Percentiles rank a stretch among this genome's conserved stretches.
phyloP scores from a whole-genome alignment of 2,113 vertebrate species.

The Cyanoramphus novaezelandiae region DNA sequence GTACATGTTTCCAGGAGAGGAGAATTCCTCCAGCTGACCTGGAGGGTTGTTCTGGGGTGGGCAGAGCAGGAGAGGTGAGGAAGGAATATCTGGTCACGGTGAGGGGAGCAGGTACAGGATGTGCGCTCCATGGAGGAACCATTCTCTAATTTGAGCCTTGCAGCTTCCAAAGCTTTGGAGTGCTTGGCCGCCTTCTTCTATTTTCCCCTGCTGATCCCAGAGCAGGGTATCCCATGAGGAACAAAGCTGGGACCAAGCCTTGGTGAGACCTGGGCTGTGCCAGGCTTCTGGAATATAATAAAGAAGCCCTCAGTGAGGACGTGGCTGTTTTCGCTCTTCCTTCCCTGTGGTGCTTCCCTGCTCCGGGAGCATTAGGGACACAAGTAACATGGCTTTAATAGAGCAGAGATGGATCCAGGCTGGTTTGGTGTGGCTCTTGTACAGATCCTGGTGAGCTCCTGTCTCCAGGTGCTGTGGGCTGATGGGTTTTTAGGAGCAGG shows the following conservation, averaged over 20 bases:
- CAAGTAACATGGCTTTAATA: background rate
- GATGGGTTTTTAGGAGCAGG: background rate
- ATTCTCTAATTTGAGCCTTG: background rate
- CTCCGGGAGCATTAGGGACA: background rate
- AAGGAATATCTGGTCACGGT: background rate
- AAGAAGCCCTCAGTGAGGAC: background rate
- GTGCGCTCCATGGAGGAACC: background rate
- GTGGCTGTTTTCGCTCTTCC: background rate
- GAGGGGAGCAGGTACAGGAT: background rate
- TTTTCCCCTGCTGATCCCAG: background rate
- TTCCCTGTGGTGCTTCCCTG: background rate
- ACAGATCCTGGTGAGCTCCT: background rate
- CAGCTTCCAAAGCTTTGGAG: background rate
- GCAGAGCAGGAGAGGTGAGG: background rate
- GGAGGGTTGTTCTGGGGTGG: background rate
- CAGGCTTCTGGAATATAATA: background rate
- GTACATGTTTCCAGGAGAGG: background rate
- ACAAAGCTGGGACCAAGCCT: background rate
- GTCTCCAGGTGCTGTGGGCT: fast-evolving
- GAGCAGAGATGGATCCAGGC: background rate
- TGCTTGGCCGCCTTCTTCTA: background rate
- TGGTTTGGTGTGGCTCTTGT: background rate
- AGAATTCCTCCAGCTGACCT: background rate
- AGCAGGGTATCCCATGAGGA: background rate
- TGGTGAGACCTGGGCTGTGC: background rate